Percentiles rank a stretch among this genome's conserved stretches.
Evolutionary conservation across 2,113 vertebrate species (phyloP).

Genomic region (Polypterus senegalus): DNA sequence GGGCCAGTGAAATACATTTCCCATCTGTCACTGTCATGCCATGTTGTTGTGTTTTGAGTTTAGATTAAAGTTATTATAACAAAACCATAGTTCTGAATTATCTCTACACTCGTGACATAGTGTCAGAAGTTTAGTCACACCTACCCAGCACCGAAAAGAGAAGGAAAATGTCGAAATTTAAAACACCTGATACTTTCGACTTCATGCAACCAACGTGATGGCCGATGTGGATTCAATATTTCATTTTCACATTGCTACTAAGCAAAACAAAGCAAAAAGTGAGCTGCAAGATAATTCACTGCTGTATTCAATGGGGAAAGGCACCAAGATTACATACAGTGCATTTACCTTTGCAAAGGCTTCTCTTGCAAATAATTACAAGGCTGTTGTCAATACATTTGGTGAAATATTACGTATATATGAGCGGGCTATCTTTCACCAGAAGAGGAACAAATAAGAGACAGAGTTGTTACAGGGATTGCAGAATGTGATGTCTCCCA

Average conservation of each 20-base stretch:
- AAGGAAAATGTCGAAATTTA: constrained; percentile 13
- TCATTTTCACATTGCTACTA: constrained; percentile 1
- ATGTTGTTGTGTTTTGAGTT: too few species aligned
- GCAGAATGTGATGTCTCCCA: constrained; percentile 11
- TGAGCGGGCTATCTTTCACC: constrained; percentile 11
- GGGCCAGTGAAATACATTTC: too few species aligned
- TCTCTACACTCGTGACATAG: neutral
- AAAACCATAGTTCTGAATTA: too few species aligned
- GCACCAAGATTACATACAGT: constrained; percentile 6
- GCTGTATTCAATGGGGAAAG: constrained; percentile 12
- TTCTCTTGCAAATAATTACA: neutral
- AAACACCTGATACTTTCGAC: neutral
- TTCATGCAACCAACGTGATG: neutral
- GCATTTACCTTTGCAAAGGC: constrained; percentile 7
- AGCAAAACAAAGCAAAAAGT: constrained; percentile 5
- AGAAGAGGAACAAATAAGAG: constrained; percentile 12
- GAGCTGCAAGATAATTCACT: neutral
- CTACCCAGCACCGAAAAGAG: constrained; percentile 13
- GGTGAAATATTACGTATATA: constrained; percentile 13
- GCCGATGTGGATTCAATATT: neutral
- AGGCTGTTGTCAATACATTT: constrained; percentile 13
- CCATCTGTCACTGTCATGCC: too few species aligned
- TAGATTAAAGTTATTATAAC: too few species aligned
- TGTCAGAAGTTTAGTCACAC: neutral
- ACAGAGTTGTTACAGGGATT: constrained; percentile 15